These are phyloP conservation scores for Reinhardtius hippoglossoides DNA, from an alignment of 2,113 vertebrate genomes.

Conservation along the genomic window DNA sequence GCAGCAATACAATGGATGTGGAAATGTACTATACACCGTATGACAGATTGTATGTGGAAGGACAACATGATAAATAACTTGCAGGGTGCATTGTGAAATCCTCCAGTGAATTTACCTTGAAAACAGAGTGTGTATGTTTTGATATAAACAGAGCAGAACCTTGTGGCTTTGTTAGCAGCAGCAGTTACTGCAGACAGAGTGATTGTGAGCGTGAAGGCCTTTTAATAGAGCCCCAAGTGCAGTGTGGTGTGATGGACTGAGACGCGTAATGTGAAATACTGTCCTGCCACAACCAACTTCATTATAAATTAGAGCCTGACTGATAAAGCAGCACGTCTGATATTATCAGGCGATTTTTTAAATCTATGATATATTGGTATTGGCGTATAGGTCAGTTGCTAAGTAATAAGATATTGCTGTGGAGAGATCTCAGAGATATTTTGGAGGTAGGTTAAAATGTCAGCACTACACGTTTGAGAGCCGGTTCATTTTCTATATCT, in stretches of 20 bases:
- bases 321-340: neutral
- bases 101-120: constrained; percentile 9
- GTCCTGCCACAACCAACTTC: neutral
- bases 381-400: neutral
- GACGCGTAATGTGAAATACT: neutral
- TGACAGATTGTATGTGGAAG: neutral
- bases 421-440: neutral
- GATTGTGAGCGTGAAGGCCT: neutral
- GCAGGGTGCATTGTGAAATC: neutral
- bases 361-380: neutral
- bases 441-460: neutral
- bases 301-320: neutral
- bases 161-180: neutral
- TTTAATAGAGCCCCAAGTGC: constrained; percentile 9
- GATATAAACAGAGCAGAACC: constrained; percentile 6
- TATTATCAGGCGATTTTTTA: constrained; percentile 3
- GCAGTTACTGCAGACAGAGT: neutral
- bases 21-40: neutral
- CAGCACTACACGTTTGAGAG: too few relatives aligned
- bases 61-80: constrained; percentile 29
- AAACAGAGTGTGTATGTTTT: constrained; percentile 3
- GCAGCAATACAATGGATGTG: neutral
- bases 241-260: neutral
- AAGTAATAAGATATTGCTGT: neutral
- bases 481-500: too few relatives aligned